Percentiles rank a stretch among this genome's conserved stretches.
Conservation (phyloP, 1,140 invertebrate species). For the Calephelis virginiensis region DNA sequence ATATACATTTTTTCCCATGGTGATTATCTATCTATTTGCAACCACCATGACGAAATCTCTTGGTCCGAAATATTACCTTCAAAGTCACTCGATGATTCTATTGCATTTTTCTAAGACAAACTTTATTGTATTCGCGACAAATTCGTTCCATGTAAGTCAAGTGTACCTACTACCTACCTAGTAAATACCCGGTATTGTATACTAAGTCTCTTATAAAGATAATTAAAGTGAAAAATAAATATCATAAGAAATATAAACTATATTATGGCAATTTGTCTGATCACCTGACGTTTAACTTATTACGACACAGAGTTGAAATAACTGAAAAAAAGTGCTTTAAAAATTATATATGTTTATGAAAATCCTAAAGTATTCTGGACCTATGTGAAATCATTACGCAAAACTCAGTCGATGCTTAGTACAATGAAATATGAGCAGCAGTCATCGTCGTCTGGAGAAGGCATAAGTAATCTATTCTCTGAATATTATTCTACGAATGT, state of each 20-base stretch:
- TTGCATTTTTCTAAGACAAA: background rate
- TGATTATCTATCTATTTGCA: background rate
- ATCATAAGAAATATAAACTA: conserved; percentile 3
- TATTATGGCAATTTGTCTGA: background rate
- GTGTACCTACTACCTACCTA: too few species aligned
- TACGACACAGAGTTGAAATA: conserved; percentile 1
- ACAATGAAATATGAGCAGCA: too few species aligned
- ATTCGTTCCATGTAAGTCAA: background rate
- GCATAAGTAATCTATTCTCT: too few species aligned
- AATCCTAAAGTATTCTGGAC: too few species aligned
- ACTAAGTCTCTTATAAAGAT: background rate
- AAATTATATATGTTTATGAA: too few species aligned
- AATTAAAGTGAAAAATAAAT: background rate
- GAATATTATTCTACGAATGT: too few species aligned
- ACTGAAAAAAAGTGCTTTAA: too few species aligned
- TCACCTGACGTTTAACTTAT: background rate
- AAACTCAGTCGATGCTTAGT: too few species aligned
- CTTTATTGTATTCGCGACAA: background rate
- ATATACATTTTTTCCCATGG: background rate
- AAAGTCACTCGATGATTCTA: background rate
- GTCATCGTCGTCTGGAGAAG: too few species aligned
- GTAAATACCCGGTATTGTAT: background rate
- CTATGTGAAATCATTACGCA: too few species aligned
- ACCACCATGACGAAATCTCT: background rate
- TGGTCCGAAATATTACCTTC: background rate